phyloP scores from a whole-genome alignment of 2,888 invertebrate species.

The Pseudococcus jackbeardsleyi region DNA sequence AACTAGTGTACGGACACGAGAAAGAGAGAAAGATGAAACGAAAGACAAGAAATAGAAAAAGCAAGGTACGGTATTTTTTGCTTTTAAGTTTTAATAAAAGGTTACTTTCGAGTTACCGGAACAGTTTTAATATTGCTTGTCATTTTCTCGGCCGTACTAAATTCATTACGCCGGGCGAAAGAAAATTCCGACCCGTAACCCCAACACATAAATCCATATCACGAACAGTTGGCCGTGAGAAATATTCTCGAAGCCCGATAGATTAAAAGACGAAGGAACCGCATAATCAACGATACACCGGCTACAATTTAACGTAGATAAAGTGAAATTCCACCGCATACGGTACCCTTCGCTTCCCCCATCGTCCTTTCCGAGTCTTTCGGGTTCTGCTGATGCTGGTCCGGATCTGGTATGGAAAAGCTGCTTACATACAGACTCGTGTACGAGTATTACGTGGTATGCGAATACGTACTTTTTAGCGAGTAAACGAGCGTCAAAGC shows the following conservation, averaged over 20 bases:
- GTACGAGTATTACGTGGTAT: slow-evolving; percentile 4
- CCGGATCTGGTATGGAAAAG: not conserved
- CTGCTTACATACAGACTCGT: not conserved
- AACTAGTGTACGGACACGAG: not conserved
- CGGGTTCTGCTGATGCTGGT: not conserved
- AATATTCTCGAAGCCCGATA: slow-evolving; percentile 41
- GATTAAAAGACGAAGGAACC: slow-evolving; percentile 38
- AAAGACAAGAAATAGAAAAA: not conserved
- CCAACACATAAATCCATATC: slow-evolving; percentile 37
- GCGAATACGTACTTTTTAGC: not conserved
- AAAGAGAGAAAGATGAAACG: not conserved
- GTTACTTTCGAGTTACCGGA: slow-evolving; percentile 36
- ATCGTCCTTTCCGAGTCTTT: not conserved
- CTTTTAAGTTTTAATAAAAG: slow-evolving; percentile 44
- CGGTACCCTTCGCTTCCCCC: not conserved
- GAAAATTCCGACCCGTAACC: slow-evolving; percentile 15
- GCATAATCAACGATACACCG: slow-evolving; percentile 41
- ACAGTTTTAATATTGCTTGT: slow-evolving; percentile 41
- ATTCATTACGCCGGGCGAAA: slow-evolving; percentile 5
- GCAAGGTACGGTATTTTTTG: slow-evolving; percentile 6
- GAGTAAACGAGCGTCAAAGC: not conserved
- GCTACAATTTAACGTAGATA: slow-evolving; percentile 47
- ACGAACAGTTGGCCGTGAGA: slow-evolving; percentile 41
- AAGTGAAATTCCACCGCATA: slow-evolving; percentile 44
- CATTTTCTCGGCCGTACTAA: slow-evolving; percentile 41